These are phyloP conservation scores for Plestiodon gilberti DNA, from an alignment of 2,113 vertebrate genomes.

Conservation along the genomic window DNA sequence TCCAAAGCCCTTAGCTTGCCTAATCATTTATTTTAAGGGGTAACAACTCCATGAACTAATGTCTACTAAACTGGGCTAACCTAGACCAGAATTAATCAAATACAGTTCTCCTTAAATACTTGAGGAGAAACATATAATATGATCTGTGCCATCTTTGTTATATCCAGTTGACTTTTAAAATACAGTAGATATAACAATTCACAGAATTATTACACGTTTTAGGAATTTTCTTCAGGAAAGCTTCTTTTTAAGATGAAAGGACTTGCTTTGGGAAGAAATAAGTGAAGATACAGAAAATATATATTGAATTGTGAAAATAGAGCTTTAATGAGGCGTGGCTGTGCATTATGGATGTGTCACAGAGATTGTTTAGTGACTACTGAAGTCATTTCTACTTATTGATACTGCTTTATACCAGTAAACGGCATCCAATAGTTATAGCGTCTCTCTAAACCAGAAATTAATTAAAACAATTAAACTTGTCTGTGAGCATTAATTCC, in stretches of 20 bases:
- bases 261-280: constrained; percentile 30
- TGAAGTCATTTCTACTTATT: constrained; percentile 42
- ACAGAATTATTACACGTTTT: constrained; percentile 20
- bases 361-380: not conserved
- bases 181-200: not conserved
- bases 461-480: constrained; percentile 29
- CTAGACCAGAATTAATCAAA: not conserved
- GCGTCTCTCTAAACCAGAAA: not conserved
- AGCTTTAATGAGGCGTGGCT: constrained; percentile 39
- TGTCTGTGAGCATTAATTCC: constrained; percentile 42
- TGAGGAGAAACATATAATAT: not conserved
- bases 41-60: not conserved
- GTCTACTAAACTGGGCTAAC: not conserved
- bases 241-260: constrained; percentile 30
- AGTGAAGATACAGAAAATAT: constrained; percentile 28
- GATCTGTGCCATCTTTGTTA: not conserved
- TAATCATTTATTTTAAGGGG: not conserved
- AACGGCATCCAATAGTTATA: constrained; percentile 45
- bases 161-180: constrained; percentile 4
- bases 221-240: constrained; percentile 28
- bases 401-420: constrained; percentile 38
- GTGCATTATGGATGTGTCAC: not conserved
- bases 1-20: not conserved
- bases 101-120: not conserved
- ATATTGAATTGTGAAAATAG: constrained; percentile 26